Conservation (phyloP, 1,140 invertebrate species). For the Teleogryllus occipitalis region DNA sequence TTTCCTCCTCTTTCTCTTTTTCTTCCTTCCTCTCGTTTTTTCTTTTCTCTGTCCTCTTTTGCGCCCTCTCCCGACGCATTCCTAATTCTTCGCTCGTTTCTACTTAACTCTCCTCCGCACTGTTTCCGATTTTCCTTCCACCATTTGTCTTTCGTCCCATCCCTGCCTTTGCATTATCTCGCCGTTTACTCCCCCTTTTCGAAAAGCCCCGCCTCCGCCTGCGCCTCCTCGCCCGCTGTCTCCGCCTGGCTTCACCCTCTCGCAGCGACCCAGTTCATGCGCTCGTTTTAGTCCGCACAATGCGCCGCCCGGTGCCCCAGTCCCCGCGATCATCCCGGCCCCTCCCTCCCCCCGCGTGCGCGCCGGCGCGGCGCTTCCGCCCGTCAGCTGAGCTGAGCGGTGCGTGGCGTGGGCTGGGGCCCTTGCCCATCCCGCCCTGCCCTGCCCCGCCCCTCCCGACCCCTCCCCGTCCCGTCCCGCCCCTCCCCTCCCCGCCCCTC, state of each 20-base stretch:
- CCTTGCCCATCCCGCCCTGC: no score
- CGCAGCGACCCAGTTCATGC: background rate
- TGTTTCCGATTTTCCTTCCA: conserved; percentile 1
- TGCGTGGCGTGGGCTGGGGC: no score
- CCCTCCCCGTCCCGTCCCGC: no score
- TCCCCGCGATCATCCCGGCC: no score
- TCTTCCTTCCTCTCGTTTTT: background rate
- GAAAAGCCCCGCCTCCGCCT: background rate
- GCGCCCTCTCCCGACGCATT: background rate
- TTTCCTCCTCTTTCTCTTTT: background rate
- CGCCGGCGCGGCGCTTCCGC: no score
- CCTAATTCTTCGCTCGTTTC: background rate
- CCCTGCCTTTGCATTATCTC: background rate
- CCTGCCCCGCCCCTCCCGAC: no score
- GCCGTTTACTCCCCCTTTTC: background rate
- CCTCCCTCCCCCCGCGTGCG: no score
- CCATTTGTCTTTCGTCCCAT: background rate
- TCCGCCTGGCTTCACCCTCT: background rate
- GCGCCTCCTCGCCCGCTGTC: background rate
- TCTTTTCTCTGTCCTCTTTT: conserved; percentile 8
- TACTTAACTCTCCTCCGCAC: background rate
- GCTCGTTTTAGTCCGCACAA: background rate
- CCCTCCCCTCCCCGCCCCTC: no score
- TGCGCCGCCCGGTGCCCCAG: no score
- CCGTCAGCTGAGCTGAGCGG: no score